Evolutionary conservation across 2,113 vertebrate species (phyloP), one percentile per base, ranked within the genome.

Genomic region (Esox niger): DNA sequence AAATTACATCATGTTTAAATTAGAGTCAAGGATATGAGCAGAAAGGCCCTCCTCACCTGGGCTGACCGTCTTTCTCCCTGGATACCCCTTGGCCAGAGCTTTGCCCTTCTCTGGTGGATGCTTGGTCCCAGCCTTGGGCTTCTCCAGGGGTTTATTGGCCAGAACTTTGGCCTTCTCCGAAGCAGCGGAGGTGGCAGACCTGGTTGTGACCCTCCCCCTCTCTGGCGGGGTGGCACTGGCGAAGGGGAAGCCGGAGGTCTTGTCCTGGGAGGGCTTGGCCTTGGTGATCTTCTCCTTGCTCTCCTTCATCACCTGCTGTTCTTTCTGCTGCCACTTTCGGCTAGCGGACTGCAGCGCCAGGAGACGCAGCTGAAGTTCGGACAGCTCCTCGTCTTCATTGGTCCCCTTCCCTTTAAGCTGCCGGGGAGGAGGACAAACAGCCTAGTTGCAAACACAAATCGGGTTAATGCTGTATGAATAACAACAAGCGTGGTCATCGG

Each of bases 251-350:
- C 62, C 54, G 15, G 61, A 38, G 43, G 21, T 70, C n/a, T 47
- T 64, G 38, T 64, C 35, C 38, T 64, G 62, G 62, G 38, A 20
- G 38, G 38, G 23, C 58, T 32, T 61, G 58, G 72, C 82, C 79
- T 95, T 95, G 27, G 90, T 92, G 79, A 96, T 87, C 57, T 95
- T 95, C 76, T 98, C 95, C 69, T 95, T 95, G 88, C 96, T 96
- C 89, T 92, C 95, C 87, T 95, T 97, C 94, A 98, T 93, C 83
- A 97, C 96, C 79, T 98, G 94, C 75, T 95, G 95, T 68, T 98
- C 97, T 79, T 98, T 96, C 71, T 98, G 96, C 65, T 98, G 96
- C 97, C 97, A 99, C 86, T 95, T 97, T 85, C 95, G 95, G 90
- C 97, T 99, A 72, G 97, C 97, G 13, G 97, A 99, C 85, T 99